Conservation (phyloP, 37 sponge, comb jelly and placozoan species). For the Beroe forskalii region DNA sequence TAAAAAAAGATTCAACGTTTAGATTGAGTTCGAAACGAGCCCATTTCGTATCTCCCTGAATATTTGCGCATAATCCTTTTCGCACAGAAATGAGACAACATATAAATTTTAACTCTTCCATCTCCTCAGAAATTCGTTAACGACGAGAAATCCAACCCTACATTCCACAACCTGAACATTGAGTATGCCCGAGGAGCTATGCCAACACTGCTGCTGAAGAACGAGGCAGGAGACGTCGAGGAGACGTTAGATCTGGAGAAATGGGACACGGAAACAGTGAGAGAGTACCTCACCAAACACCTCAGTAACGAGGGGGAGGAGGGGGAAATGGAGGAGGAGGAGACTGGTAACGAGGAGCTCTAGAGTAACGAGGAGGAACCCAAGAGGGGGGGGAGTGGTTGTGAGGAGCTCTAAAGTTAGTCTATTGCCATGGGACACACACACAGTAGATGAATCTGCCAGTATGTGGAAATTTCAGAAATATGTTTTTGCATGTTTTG, state of each 20-base stretch:
- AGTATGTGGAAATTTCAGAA: too few species aligned
- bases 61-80: too few species aligned
- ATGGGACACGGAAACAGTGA: slow-evolving; percentile 49
- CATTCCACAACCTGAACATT: neutral
- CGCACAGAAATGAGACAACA: too few species aligned
- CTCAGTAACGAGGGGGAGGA: neutral
- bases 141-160: neutral
- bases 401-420: neutral
- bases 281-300: slow-evolving; percentile 45
- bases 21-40: too few species aligned
- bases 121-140: slow-evolving; percentile 49
- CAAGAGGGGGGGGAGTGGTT: neutral
- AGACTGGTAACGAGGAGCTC: neutral
- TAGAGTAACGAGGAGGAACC: neutral
- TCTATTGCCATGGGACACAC: too few species aligned
- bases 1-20: too few species aligned
- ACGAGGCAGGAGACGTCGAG: slow-evolving; percentile 28
- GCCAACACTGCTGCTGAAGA: slow-evolving; percentile 39
- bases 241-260: slow-evolving; percentile 42
- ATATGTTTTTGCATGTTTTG: too few species aligned
- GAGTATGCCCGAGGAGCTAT: slow-evolving; percentile 43
- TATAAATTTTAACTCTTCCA: too few species aligned
- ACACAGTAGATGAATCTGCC: too few species aligned
- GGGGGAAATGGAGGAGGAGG: neutral
- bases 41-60: too few species aligned